Percentiles rank a stretch among this genome's conserved stretches.
phyloP scores from a whole-genome alignment of 2,113 vertebrate genomes.

The Coreoperca whiteheadi region DNA sequence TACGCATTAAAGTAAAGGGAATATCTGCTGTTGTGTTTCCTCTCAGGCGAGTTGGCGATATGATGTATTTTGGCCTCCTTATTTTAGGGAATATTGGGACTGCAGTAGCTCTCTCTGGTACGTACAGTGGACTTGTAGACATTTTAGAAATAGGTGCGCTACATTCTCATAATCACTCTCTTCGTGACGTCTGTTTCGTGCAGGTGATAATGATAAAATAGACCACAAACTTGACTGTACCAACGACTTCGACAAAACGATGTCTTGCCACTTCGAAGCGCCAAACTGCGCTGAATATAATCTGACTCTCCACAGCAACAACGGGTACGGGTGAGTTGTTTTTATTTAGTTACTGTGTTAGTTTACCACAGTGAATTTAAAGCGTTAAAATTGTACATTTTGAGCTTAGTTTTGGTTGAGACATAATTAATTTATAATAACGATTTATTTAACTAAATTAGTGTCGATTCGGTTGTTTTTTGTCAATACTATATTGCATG shows the following conservation, averaged over 20 bases:
- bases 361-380: not conserved
- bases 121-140: not conserved
- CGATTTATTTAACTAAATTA: not conserved
- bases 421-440: not conserved
- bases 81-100: not conserved
- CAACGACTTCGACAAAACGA: slow-evolving; percentile 29
- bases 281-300: slow-evolving; percentile 64
- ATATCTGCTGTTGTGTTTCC: not conserved
- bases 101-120: slow-evolving; percentile 1
- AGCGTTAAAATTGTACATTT: not conserved
- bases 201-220: not conserved
- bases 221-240: slow-evolving; percentile 52
- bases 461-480: not conserved
- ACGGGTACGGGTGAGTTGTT: accelerated
- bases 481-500: not conserved
- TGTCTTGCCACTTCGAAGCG: slow-evolving; percentile 60
- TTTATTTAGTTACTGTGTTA: not conserved
- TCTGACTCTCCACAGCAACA: not conserved
- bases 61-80: not conserved
- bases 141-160: too few relatives aligned
- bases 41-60: not conserved
- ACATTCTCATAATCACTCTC: not conserved
- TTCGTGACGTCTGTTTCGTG: not conserved
- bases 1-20: not conserved
- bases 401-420: not conserved